These are phyloP conservation scores for Agriopis aurantiaria DNA, from an alignment of 2,888 invertebrate genomes.

Conservation along the genomic window DNA sequence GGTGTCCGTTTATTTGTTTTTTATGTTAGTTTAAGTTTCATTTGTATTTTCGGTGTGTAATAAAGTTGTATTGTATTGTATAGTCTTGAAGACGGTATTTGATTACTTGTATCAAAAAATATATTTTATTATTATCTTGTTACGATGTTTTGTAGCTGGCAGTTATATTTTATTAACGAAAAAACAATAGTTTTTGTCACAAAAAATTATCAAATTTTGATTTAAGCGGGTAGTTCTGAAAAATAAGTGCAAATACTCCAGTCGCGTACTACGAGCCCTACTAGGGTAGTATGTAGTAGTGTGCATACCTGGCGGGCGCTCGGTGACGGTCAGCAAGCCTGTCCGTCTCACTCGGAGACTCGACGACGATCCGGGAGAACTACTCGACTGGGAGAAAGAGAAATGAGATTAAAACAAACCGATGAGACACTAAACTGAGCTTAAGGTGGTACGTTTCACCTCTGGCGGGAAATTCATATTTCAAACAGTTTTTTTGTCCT, in stretches of 20 bases:
- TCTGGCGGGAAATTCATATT: too few species aligned
- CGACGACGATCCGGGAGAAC: constrained; percentile 80
- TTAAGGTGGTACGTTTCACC: too few species aligned
- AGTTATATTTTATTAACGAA: background rate
- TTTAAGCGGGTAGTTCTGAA: background rate
- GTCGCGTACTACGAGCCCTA: background rate
- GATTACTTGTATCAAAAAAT: too few species aligned
- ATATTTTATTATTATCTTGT: too few species aligned
- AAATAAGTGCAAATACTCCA: constrained; percentile 4
- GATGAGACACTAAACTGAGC: background rate
- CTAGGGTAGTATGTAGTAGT: background rate
- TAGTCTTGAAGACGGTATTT: too few species aligned
- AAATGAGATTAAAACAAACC: background rate
- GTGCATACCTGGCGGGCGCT: constrained; percentile 92
- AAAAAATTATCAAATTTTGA: background rate
- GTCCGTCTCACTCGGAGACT: constrained; percentile 91
- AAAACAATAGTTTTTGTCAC: background rate
- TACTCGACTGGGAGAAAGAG: constrained; percentile 61
- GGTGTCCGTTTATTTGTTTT: too few species aligned
- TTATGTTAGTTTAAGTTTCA: too few species aligned
- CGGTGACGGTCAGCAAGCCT: constrained; percentile 94
- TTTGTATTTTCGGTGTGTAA: too few species aligned
- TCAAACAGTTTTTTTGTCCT: too few species aligned
- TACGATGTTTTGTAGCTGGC: too few species aligned
- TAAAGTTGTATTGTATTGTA: too few species aligned